A percentile compares a stretch with the other conserved stretches of the same genome.
These are phyloP conservation scores for Strigops habroptila DNA, from an alignment of 2,113 vertebrate species.

Conservation along the genomic window DNA sequence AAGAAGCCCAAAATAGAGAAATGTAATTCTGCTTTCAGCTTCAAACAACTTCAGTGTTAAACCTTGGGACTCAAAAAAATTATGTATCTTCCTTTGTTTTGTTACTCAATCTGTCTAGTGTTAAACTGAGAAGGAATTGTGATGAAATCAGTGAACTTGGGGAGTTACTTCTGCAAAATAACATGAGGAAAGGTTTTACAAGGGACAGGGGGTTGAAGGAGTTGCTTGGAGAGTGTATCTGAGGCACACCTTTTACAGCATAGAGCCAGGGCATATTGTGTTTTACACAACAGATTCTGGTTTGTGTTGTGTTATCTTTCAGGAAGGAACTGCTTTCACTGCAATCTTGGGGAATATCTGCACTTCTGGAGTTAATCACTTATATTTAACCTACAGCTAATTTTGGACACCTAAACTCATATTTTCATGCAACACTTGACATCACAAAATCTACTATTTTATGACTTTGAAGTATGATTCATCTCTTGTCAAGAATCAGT, in stretches of 20 bases:
- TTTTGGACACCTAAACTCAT: background rate
- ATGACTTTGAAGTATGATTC: background rate
- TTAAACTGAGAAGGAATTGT: background rate
- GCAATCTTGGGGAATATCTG: background rate
- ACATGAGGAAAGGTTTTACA: background rate
- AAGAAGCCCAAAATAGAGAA: background rate
- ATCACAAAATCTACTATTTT: background rate
- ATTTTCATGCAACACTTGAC: background rate
- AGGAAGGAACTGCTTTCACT: background rate
- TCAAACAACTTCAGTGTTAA: background rate
- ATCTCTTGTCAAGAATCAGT: background rate
- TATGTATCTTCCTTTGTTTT: background rate
- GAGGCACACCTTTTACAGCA: background rate
- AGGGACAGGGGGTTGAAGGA: background rate
- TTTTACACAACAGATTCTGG: background rate
- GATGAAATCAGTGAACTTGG: background rate
- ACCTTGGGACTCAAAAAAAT: background rate
- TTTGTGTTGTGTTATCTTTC: background rate
- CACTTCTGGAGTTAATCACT: background rate
- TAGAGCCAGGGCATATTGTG: background rate
- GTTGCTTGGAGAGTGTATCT: background rate
- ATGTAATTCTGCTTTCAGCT: background rate
- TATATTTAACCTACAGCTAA: background rate
- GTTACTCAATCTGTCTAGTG: background rate
- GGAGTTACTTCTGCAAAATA: background rate